Evolutionary conservation across 2,113 vertebrate genomes (phyloP), one percentile per base, ranked within the genome.

Genomic region (Nibea albiflora): DNA sequence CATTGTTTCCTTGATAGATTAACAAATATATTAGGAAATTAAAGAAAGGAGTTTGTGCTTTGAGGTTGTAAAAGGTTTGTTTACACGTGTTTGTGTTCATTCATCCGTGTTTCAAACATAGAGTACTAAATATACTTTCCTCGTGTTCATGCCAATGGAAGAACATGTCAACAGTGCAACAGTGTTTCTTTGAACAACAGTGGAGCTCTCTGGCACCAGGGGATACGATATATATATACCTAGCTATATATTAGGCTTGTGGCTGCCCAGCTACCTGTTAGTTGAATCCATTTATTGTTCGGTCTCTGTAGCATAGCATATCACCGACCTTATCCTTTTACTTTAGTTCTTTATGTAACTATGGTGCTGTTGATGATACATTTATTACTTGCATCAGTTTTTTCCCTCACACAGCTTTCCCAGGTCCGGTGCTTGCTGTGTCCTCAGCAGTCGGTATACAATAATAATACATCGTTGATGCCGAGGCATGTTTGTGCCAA

Each of bases 361-460:
- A 3, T 67, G 62, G 49, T 76, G 19, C 58, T 64, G 16, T 56
- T 71, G 54, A 64, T 77, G 15, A 39, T 54, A 20, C 24, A 60
- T 72, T 66, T 31, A 28, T 74, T 62, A 53, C 53, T 67, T 24
- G 24, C 5, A 42, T 3, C n/a, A 42, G 53, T 42, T 60, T 61
- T 39, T 78, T 80, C 60, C 73, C 42, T 65, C 47, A 31, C 64
- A 68, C 63, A 80, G n/a, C 73, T 78, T 78, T 46, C 31, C 46
- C 20, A 65, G 68, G 42, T 68, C 77, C 73, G 64, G 62, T 60
- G 5, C 57, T 64, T 35, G 66, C 80, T 75, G 71, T 58, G 73
- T 75, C 83, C 83, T 74, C 83, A 85, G 85, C 73, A 84, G 74
- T 72, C 77, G 72, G 52, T 53, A n/a, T 77, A 46, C 42, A 73